Conservation (phyloP, 2,797 vertebrate species). For the Numenius phaeopus region DNA sequence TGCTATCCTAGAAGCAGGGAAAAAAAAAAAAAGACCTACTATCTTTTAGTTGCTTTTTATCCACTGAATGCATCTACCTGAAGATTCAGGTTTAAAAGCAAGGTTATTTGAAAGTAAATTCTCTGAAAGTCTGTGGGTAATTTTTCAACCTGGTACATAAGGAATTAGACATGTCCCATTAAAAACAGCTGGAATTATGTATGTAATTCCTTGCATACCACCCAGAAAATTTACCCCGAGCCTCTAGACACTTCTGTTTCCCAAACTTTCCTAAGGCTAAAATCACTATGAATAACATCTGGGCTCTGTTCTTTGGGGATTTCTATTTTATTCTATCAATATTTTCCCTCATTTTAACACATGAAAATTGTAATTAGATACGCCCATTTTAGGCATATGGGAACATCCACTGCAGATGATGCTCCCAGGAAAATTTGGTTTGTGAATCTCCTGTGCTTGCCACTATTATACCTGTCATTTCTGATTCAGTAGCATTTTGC, state of each 20-base stretch:
- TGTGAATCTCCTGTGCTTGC: slow-evolving; percentile 14
- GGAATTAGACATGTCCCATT: not conserved
- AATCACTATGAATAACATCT: slow-evolving; percentile 59
- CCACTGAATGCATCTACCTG: not conserved
- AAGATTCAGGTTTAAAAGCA: not conserved
- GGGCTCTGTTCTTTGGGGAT: slow-evolving; percentile 30
- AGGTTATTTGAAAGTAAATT: not conserved
- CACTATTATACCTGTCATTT: slow-evolving; percentile 39
- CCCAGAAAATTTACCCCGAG: slow-evolving; percentile 45
- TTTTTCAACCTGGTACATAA: not conserved
- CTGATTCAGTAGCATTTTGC: slow-evolving; percentile 44
- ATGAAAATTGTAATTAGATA: slow-evolving; percentile 59
- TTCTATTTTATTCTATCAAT: slow-evolving; percentile 65
- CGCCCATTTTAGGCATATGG: slow-evolving; percentile 17
- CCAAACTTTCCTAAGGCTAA: slow-evolving; percentile 58
- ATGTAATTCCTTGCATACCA: slow-evolving; percentile 18
- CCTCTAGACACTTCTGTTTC: slow-evolving; percentile 46
- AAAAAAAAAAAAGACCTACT: not conserved
- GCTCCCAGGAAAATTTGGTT: slow-evolving; percentile 23
- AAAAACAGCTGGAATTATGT: slow-evolving; percentile 57
- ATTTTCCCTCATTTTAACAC: slow-evolving; percentile 36
- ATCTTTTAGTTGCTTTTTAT: not conserved
- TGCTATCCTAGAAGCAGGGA: not conserved
- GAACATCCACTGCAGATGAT: slow-evolving; percentile 21
- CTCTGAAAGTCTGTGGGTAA: not conserved